Percentiles rank a stretch among this genome's conserved stretches.
phyloP scores from a whole-genome alignment of 1,140 invertebrate species.

The Calephelis nemesis region DNA sequence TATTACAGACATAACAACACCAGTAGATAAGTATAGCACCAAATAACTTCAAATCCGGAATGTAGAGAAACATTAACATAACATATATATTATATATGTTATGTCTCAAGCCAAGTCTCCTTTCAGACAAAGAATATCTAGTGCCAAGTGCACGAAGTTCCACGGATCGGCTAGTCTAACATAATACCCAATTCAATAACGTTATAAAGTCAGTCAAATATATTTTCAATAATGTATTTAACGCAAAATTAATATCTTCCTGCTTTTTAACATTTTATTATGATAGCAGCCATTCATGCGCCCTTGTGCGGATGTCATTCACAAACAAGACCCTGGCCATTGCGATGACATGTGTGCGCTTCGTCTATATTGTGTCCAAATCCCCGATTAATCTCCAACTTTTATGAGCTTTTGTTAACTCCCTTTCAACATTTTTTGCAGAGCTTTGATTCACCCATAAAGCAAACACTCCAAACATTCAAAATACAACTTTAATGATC shows the following conservation, averaged over 20 bases:
- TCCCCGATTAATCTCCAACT: constrained; percentile 77
- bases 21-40: too few relatives aligned
- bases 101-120: too few relatives aligned
- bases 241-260: constrained; percentile 1
- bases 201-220: neutral
- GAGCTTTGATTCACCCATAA: constrained; percentile 42
- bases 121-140: too few relatives aligned
- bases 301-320: constrained; percentile 37
- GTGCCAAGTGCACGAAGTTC: too few relatives aligned
- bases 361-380: constrained; percentile 68
- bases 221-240: neutral
- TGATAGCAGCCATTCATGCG: constrained; percentile 13
- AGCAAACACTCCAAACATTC: constrained; percentile 24
- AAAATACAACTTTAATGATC: constrained; percentile 28
- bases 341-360: constrained; percentile 59
- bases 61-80: too few relatives aligned
- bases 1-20: too few relatives aligned
- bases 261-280: constrained; percentile 13
- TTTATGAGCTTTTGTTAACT: constrained; percentile 74
- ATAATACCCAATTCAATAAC: too few relatives aligned
- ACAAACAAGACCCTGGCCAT: constrained; percentile 46
- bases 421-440: constrained; percentile 60
- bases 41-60: too few relatives aligned
- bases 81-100: too few relatives aligned
- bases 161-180: too few relatives aligned